These are phyloP conservation scores for Drosophila grimshawi DNA, from an alignment of 1,140 invertebrate genomes.

Conservation along the genomic window DNA sequence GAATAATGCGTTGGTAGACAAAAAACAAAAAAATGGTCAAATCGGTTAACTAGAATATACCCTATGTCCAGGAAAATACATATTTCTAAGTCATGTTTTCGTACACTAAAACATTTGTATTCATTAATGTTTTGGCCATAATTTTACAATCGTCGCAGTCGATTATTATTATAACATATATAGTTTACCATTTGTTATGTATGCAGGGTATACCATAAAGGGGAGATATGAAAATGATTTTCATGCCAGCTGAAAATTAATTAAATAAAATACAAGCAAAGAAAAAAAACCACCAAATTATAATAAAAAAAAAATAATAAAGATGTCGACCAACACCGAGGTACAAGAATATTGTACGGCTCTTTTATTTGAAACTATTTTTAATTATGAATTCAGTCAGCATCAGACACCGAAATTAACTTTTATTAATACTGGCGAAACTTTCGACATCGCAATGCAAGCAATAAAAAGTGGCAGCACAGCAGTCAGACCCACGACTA, in stretches of 20 bases:
- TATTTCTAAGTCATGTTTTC: background rate
- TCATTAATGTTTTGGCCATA: too few species aligned
- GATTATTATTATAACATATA: too few species aligned
- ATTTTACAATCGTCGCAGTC: too few species aligned
- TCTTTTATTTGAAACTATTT: slow-evolving; percentile 68
- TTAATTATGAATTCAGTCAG: slow-evolving; percentile 73
- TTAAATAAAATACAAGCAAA: slow-evolving; percentile 41
- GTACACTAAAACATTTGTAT: too few species aligned
- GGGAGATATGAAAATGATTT: slow-evolving; percentile 20
- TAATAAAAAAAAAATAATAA: background rate
- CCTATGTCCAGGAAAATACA: background rate
- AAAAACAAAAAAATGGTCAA: background rate
- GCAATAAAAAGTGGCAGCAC: slow-evolving; percentile 62
- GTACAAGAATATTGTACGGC: slow-evolving; percentile 17
- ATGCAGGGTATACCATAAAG: background rate
- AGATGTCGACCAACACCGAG: background rate
- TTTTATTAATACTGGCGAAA: slow-evolving; percentile 67
- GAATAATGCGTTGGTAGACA: slow-evolving; percentile 45
- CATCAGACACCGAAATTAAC: slow-evolving; percentile 61
- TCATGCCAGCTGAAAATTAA: slow-evolving; percentile 40
- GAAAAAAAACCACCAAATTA: background rate
- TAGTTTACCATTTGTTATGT: background rate
- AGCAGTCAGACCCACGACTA: slow-evolving; percentile 25
- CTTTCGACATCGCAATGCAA: slow-evolving; percentile 49
- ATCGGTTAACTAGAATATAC: background rate